A percentile compares a stretch with the other conserved stretches of the same genome.
Conservation (phyloP, 2,888 invertebrate species). For the Pammene aurita region DNA sequence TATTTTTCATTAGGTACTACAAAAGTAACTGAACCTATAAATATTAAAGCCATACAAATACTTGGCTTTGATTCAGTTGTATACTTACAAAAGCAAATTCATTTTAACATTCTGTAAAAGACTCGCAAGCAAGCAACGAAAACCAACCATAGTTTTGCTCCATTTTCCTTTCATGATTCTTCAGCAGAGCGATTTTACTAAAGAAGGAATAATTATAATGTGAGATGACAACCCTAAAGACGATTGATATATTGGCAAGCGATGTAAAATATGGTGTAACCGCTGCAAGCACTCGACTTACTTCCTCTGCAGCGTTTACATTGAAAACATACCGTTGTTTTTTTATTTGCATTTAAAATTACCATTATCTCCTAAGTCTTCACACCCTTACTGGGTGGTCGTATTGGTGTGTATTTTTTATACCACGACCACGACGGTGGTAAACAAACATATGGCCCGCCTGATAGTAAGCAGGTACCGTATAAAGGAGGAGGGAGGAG, state of each 20-base stretch:
- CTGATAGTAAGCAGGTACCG: too few species aligned
- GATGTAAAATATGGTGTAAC: constrained; percentile 12
- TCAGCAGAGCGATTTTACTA: neutral
- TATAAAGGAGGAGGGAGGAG: too few species aligned
- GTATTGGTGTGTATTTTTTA: too few species aligned
- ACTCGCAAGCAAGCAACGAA: neutral
- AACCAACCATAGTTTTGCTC: neutral
- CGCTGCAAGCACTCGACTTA: constrained; percentile 8
- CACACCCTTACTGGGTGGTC: too few species aligned
- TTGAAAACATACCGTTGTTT: neutral
- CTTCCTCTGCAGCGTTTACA: constrained; percentile 4
- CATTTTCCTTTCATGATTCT: neutral
- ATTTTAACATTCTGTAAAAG: neutral
- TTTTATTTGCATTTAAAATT: too few species aligned
- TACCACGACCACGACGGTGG: too few species aligned
- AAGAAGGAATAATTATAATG: neutral
- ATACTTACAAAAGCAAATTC: neutral
- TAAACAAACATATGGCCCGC: too few species aligned
- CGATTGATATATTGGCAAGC: constrained; percentile 22
- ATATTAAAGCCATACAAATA: too few species aligned
- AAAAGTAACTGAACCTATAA: too few species aligned
- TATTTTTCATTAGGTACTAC: too few species aligned
- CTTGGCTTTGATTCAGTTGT: neutral
- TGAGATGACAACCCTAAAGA: constrained; percentile 6
- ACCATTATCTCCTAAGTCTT: too few species aligned